Evolutionary conservation across 2,113 vertebrate species (phyloP), one percentile per base, ranked within the genome.

Genomic region (Solenodon paradoxus): DNA sequence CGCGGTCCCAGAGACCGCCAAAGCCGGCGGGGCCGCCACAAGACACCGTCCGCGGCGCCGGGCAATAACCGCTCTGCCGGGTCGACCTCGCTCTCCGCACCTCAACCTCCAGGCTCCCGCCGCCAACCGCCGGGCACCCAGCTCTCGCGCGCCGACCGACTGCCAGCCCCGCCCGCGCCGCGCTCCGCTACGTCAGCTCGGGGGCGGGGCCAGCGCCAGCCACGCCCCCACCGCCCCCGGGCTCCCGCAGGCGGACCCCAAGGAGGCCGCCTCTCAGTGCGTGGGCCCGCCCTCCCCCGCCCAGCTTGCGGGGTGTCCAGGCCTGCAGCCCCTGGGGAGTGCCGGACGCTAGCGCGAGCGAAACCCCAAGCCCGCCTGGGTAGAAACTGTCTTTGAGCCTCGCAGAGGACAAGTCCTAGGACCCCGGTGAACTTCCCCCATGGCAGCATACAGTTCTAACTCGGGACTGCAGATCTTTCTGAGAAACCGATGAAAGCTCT

Each of bases 121-220:
- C 9, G 42, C 94, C 90, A 97, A 93, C 95, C 49, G 96, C 83
- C 74, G 0, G 66, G 71, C 28, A 4, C 9, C 68, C 28, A 8
- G 57, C 61, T 72, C 74, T 55, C 5, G 59, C 12, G 45, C 90
- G 90, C 85, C 16, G 3, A 78, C 49, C 0, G 80, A 95, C 92
- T 53, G 79, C 53, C 87, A 1, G 92, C n/a, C 92, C 42, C 2
- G 79, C 94, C 11, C 71, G 82, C 59, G 84, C 64, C 81, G 66
- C 42, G 80, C 64, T 30, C 74, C 28, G 78, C 32, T 49, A 97
- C 97, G 96, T 97, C 96, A 96, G 59, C 83, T 38, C 5, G 26
- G 88, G 82, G 97, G 96, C 88, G 96, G 87, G 61, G 53, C 59
- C 24, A 57, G 32, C 80, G 19, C 32, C 59, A 3, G 51, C 59